Evolutionary conservation across 2,113 vertebrate genomes (phyloP), one percentile per base, ranked within the genome.

Genomic region (Mungos mungo): DNA sequence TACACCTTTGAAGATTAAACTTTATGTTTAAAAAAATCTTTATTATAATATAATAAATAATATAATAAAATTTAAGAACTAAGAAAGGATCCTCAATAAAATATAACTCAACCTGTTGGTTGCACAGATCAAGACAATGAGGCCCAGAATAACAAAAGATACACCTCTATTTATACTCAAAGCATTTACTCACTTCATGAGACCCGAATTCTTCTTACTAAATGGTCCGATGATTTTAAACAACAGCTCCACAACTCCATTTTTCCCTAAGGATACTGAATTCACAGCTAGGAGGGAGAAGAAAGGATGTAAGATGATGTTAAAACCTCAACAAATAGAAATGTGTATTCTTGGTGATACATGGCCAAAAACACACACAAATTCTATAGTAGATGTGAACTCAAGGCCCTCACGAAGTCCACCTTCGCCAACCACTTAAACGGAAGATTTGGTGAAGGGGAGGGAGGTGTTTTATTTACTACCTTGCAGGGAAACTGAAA

Each of bases 181-280:
- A 94, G 97, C 72, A 66, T 65, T 88, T 97, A 98, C 99, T 99
- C 99, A 99, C 99, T 99, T 99, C 98, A 99, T 99, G 97, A 99
- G 98, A 95, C 98, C 99, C 25, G 99, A 99, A 98, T 99, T 99
- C 98, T 99, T 99, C 98, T 99, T 99, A 99, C 98, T 99, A 98
- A 99, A 99, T 29, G 99, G 99, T 38, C 98, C 99, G 7, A 99
- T 98, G 93, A 99, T 99, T 98, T 99, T 99, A 98, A 99, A 99
- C 98, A 99, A 98, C 88, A 99, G 97, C 95, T 99, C 99, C 97
- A 99, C 99, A 79, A 99, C 99, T 91, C 99, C 99, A 95, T 99
- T 99, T 98, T 99, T 99, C 79, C 99, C 99, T 98, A 99, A 98
- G 41, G 99, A 99, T 74, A 99, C 99, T 81, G 99, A 99, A 98